A percentile compares a stretch with the other conserved stretches of the same genome.
Evolutionary conservation across 2,888 invertebrate genomes (phyloP).

Genomic region (Cantharis rufa): DNA sequence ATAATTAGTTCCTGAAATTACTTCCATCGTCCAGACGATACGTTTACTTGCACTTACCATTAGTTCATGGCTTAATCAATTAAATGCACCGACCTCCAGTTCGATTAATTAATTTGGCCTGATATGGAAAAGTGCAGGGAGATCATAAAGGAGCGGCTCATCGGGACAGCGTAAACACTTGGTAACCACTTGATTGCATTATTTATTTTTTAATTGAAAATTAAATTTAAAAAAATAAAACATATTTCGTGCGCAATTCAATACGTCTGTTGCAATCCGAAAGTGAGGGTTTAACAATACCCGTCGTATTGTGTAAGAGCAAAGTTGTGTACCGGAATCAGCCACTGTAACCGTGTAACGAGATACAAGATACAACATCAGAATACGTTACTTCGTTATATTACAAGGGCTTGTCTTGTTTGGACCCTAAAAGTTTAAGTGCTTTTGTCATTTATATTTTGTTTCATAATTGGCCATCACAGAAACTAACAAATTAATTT

Average conservation of each 20-base stretch:
- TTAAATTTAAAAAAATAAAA: too few species aligned
- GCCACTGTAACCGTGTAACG: slow-evolving; percentile 18
- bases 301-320: slow-evolving; percentile 13
- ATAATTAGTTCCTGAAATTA: slow-evolving; percentile 44
- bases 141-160: too few species aligned
- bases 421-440: neutral
- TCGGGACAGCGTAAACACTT: too few species aligned
- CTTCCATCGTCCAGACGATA: slow-evolving; percentile 7
- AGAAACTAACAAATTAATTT: neutral
- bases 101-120: neutral
- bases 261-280: slow-evolving; percentile 19
- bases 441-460: neutral
- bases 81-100: neutral
- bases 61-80: neutral
- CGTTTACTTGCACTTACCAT: neutral
- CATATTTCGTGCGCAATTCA: slow-evolving; percentile 6
- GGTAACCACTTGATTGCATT: too few species aligned
- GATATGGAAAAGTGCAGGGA: neutral
- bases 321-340: slow-evolving; percentile 18
- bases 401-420: neutral
- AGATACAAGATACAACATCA: slow-evolving; percentile 11
- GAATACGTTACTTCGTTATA: slow-evolving; percentile 4
- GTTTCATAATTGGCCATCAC: neutral
- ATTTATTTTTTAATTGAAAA: too few species aligned
- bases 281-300: slow-evolving; percentile 22